These are phyloP conservation scores for Bicyclus anynana DNA, from an alignment of 1,140 invertebrate genomes.

Conservation along the genomic window DNA sequence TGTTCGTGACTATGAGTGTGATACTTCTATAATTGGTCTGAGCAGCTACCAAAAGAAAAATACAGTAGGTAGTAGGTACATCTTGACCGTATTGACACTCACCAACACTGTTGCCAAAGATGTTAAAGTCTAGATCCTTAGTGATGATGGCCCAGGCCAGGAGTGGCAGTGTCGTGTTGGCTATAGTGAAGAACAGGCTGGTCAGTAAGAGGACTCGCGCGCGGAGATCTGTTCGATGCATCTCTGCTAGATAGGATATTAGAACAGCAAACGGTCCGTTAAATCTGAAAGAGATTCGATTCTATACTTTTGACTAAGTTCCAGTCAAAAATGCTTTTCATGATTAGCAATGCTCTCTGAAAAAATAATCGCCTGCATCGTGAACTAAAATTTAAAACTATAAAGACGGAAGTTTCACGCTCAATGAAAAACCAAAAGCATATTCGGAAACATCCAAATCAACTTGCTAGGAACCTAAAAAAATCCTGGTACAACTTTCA, in stretches of 20 bases:
- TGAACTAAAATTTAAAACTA: too few relatives aligned
- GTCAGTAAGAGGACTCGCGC: conserved; percentile 80
- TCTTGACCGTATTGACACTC: conserved; percentile 7
- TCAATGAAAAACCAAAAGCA: too few relatives aligned
- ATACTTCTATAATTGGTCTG: too few relatives aligned
- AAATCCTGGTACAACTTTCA: too few relatives aligned
- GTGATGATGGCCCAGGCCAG: conserved; percentile 78
- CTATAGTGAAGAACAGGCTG: conserved; percentile 80
- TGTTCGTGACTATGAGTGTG: too few relatives aligned
- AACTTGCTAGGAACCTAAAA: too few relatives aligned
- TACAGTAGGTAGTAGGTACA: not conserved
- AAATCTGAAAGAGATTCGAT: conserved; percentile 72
- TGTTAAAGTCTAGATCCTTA: conserved; percentile 54
- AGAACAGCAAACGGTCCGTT: conserved; percentile 85
- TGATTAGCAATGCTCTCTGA: too few relatives aligned
- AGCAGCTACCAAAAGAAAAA: too few relatives aligned
- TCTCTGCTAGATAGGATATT: conserved; percentile 84
- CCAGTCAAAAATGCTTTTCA: too few relatives aligned
- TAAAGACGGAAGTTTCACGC: too few relatives aligned
- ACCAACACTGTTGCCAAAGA: conserved; percentile 61
- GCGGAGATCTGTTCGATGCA: conserved; percentile 80
- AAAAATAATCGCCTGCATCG: too few relatives aligned
- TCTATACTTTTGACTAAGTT: not conserved
- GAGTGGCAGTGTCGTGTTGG: conserved; percentile 75
- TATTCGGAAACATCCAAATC: too few relatives aligned